Percentiles rank a stretch among this genome's conserved stretches.
Conservation (phyloP, 2,888 invertebrate genomes). For the Cryptus armator region DNA sequence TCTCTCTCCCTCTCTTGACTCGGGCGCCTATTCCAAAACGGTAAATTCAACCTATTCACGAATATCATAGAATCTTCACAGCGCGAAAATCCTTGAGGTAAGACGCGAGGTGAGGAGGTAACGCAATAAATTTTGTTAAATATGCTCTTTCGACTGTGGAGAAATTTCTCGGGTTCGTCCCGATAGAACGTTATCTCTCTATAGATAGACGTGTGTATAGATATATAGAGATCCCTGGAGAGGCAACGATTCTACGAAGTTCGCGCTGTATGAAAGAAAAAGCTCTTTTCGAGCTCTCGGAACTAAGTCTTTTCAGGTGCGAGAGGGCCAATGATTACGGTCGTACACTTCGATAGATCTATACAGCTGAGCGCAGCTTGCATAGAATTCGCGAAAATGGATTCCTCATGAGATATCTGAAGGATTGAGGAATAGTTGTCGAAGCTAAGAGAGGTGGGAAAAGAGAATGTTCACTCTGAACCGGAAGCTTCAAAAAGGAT, state of each 20-base stretch:
- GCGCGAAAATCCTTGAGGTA: background rate
- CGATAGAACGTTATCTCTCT: background rate
- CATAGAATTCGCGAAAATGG: constrained; percentile 48
- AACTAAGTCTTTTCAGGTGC: constrained; percentile 46
- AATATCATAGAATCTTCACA: background rate
- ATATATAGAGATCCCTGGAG: background rate
- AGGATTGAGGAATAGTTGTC: constrained; percentile 14
- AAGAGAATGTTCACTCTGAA: constrained; percentile 46
- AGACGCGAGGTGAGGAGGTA: constrained; percentile 5
- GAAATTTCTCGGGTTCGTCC: background rate
- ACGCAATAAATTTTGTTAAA: constrained; percentile 49
- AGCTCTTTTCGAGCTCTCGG: constrained; percentile 35
- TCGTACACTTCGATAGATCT: background rate
- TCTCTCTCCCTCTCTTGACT: constrained; percentile 30
- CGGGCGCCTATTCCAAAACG: background rate
- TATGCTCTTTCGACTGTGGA: constrained; percentile 13
- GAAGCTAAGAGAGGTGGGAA: constrained; percentile 19
- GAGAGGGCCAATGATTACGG: constrained; percentile 50
- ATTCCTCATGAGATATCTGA: constrained; percentile 40
- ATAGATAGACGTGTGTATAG: background rate
- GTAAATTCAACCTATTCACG: constrained; percentile 2
- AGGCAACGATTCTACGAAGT: constrained; percentile 8
- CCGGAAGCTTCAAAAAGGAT: constrained; percentile 55
- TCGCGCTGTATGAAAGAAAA: constrained; percentile 43
- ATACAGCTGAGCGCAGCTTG: background rate